A percentile compares a stretch with the other conserved stretches of the same genome.
Evolutionary conservation across 2,113 vertebrate genomes (phyloP).

Genomic region (Corynorhinus townsendii): DNA sequence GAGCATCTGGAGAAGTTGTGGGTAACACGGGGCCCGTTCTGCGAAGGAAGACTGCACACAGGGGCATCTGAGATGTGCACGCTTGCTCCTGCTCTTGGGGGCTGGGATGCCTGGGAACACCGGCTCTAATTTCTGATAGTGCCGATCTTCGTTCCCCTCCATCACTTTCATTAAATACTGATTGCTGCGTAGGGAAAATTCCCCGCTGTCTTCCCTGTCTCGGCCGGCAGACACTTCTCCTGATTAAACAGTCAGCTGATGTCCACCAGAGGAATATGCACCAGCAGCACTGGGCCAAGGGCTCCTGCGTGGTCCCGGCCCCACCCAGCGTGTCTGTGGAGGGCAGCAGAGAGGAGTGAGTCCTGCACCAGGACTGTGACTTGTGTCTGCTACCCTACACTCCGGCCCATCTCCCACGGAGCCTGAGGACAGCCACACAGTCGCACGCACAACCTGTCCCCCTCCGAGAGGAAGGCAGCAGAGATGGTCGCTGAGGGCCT

Average conservation of each 20-base stretch:
- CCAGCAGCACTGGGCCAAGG: neutral
- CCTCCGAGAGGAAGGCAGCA: rapidly evolving
- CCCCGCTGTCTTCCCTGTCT: neutral
- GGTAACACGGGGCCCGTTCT: rapidly evolving
- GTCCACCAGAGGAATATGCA: neutral
- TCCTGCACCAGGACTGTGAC: neutral
- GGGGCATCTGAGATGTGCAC: rapidly evolving
- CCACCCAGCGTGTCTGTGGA: neutral
- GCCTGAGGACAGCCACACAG: neutral
- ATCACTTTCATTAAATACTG: neutral
- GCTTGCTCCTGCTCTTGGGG: neutral
- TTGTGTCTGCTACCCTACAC: no score
- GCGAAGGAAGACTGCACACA: neutral
- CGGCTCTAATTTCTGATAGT: neutral
- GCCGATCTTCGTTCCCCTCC: neutral
- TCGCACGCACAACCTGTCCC: rapidly evolving
- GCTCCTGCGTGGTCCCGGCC: neutral
- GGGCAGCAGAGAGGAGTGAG: rapidly evolving
- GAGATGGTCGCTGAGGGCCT: neutral
- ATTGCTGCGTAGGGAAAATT: neutral
- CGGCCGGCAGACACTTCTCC: neutral
- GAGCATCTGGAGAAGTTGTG: neutral
- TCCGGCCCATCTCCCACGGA: neutral
- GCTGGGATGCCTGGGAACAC: rapidly evolving
- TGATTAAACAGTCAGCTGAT: constrained; percentile 38